Evolutionary conservation across 30 jellyfish, hydroid and myxozoan genomes (phyloP).

Genomic region (Aurelia aurita): DNA sequence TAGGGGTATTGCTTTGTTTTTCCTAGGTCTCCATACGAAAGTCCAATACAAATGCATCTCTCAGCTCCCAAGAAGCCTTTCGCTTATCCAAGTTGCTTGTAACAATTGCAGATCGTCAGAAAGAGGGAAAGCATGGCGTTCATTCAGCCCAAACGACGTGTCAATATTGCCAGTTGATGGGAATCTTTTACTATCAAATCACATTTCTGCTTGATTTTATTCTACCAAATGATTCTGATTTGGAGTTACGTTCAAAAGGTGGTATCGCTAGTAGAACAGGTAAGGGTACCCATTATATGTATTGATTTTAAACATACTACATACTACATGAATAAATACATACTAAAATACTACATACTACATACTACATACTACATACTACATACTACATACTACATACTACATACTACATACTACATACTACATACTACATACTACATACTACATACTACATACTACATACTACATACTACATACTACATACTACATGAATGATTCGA

Average conservation of each 20-base stretch:
- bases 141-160: constrained; percentile 71
- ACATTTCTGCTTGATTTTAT: constrained; percentile 66
- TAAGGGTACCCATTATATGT: background rate
- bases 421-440: too few species aligned
- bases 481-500: too few species aligned
- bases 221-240: constrained; percentile 47
- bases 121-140: constrained; percentile 53
- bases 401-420: too few species aligned
- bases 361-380: too few species aligned
- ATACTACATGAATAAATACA: too few species aligned
- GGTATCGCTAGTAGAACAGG: constrained; percentile 26
- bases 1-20: background rate
- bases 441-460: too few species aligned
- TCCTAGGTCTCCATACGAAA: constrained; percentile 50
- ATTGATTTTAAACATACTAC: too few species aligned
- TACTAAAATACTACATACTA: too few species aligned
- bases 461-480: too few species aligned
- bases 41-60: background rate
- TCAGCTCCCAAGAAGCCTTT: constrained; percentile 55
- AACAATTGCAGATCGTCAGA: constrained; percentile 63
- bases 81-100: constrained; percentile 54
- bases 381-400: too few species aligned
- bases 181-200: constrained; percentile 74
- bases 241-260: constrained; percentile 4
- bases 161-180: constrained; percentile 75